phyloP scores from a whole-genome alignment of 2,888 invertebrate genomes.

The Apamea crenata region DNA sequence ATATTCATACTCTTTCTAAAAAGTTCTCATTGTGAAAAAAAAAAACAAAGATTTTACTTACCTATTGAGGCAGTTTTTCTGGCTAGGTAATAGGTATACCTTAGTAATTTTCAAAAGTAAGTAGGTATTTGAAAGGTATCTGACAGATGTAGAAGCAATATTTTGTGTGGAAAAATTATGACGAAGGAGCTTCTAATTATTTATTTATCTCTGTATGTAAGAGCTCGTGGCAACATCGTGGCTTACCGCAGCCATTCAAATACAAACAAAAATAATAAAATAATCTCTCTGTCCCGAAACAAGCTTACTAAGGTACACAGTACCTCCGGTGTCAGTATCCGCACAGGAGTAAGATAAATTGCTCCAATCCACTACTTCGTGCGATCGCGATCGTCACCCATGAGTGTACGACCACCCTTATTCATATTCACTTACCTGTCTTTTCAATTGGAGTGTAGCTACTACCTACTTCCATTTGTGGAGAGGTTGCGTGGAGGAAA shows the following conservation, averaged over 20 bases:
- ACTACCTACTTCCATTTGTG: slow-evolving; percentile 24
- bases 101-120: background rate
- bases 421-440: slow-evolving; percentile 62
- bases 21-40: background rate
- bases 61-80: background rate
- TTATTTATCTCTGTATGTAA: background rate
- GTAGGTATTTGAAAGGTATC: background rate
- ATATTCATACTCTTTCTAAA: background rate
- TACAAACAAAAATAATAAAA: background rate
- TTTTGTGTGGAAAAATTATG: background rate
- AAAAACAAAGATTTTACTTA: background rate
- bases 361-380: slow-evolving; percentile 70
- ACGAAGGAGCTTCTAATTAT: background rate
- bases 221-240: background rate
- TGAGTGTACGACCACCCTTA: slow-evolving; percentile 25
- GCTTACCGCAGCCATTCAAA: background rate
- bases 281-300: slow-evolving; percentile 9
- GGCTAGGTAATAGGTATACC: background rate
- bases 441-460: slow-evolving; percentile 29
- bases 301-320: slow-evolving; percentile 23
- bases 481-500: background rate
- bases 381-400: slow-evolving; percentile 62
- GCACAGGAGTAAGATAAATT: slow-evolving; percentile 77
- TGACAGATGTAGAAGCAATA: background rate
- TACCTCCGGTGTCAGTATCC: slow-evolving; percentile 65